Conservation (phyloP, 1,140 invertebrate genomes). For the Melitaea cinxia region DNA sequence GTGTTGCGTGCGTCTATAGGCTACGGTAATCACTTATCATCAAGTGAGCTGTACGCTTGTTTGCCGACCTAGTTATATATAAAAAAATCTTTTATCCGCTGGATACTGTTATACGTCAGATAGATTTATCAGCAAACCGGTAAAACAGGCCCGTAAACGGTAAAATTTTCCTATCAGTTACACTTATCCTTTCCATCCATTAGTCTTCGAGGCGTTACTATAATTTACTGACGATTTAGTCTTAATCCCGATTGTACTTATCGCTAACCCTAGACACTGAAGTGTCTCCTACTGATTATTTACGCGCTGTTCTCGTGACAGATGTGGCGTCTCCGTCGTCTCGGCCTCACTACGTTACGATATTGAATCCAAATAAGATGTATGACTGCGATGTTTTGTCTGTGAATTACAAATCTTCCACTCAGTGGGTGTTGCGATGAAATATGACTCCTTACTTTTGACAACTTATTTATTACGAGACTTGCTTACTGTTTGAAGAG, state of each 20-base stretch:
- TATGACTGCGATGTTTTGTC: neutral
- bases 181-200: no score
- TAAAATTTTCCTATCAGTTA: no score
- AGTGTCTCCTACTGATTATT: neutral
- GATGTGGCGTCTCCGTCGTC: slow-evolving; percentile 1
- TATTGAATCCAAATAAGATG: slow-evolving; percentile 9
- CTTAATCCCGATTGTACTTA: no score
- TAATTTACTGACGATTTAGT: neutral
- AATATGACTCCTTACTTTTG: neutral
- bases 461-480: neutral
- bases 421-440: neutral
- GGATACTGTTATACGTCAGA: no score
- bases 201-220: no score
- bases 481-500: neutral
- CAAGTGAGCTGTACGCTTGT: no score
- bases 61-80: no score
- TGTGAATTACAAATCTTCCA: slow-evolving; percentile 1
- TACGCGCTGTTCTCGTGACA: slow-evolving; percentile 3
- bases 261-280: neutral
- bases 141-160: no score
- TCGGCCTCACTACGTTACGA: neutral
- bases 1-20: no score
- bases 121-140: no score
- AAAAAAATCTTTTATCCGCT: no score
- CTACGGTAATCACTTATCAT: no score